phyloP scores from a whole-genome alignment of 2,888 invertebrate species.

The Leptopilina myrica region DNA sequence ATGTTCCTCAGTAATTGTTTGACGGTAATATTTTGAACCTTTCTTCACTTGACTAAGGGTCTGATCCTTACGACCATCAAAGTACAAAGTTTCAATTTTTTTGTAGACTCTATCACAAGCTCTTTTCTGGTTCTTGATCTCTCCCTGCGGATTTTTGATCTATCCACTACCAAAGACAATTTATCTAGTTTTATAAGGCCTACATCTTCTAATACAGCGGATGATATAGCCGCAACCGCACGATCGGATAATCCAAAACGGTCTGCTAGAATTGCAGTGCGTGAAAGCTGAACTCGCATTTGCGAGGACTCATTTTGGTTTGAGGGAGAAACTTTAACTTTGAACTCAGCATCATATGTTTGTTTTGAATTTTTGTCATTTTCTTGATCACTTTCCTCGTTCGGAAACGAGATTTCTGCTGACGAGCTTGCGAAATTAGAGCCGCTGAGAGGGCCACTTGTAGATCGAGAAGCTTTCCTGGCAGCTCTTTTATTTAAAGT shows the following conservation, averaged over 20 bases:
- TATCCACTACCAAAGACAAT: slow-evolving; percentile 39
- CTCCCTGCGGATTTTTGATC: slow-evolving; percentile 42
- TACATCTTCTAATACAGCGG: slow-evolving; percentile 24
- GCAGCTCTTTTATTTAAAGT: slow-evolving; percentile 17
- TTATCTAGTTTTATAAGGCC: slow-evolving; percentile 38
- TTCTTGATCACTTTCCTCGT: neutral
- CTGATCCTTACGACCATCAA: slow-evolving; percentile 43
- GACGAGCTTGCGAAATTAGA: slow-evolving; percentile 1
- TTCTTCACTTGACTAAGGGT: neutral
- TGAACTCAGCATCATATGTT: slow-evolving; percentile 7
- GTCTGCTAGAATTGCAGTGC: slow-evolving; percentile 6
- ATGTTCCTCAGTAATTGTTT: too few species aligned
- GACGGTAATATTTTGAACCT: too few species aligned
- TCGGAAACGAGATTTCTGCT: slow-evolving; percentile 6
- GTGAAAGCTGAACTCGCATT: slow-evolving; percentile 7
- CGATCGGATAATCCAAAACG: slow-evolving; percentile 13
- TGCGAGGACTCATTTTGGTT: slow-evolving; percentile 3
- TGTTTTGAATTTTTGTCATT: neutral
- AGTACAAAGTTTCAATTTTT: slow-evolving; percentile 39
- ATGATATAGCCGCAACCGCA: neutral
- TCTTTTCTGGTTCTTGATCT: slow-evolving; percentile 32
- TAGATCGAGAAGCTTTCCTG: slow-evolving; percentile 7
- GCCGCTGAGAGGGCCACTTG: neutral
- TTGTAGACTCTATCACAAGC: neutral
- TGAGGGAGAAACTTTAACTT: slow-evolving; percentile 3